phyloP scores from a whole-genome alignment of 1,140 invertebrate genomes.

The Carposina sasakii region DNA sequence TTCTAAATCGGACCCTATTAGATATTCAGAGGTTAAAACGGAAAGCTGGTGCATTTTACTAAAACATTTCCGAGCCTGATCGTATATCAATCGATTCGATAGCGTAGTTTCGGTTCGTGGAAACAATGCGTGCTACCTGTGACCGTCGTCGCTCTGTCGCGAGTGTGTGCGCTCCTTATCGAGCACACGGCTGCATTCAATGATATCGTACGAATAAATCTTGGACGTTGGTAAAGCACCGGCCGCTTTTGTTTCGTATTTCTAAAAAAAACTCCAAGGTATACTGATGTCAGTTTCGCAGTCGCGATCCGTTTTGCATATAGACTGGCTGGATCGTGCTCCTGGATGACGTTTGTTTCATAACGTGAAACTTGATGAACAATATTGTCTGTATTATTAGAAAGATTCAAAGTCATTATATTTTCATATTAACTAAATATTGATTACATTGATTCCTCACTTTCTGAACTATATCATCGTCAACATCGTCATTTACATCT shows the following conservation, averaged over 20 bases:
- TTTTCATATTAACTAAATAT: neutral
- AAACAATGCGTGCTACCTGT: slow-evolving; percentile 52
- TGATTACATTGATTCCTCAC: too few species aligned
- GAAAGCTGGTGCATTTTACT: slow-evolving; percentile 50
- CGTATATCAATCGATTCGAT: slow-evolving; percentile 64
- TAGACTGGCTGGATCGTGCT: too few species aligned
- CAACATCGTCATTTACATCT: too few species aligned
- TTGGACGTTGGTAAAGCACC: slow-evolving; percentile 40
- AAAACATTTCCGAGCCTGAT: slow-evolving; percentile 47
- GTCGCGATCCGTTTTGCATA: neutral
- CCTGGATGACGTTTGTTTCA: too few species aligned
- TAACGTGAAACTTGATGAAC: too few species aligned
- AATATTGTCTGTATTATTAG: neutral
- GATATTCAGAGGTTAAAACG: slow-evolving; percentile 61
- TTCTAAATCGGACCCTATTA: slow-evolving; percentile 63
- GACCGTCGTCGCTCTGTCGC: slow-evolving; percentile 47
- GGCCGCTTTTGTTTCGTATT: slow-evolving; percentile 35
- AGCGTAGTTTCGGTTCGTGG: slow-evolving; percentile 44
- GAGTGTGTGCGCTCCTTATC: slow-evolving; percentile 24
- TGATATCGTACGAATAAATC: slow-evolving; percentile 50
- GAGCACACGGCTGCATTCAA: slow-evolving; percentile 19
- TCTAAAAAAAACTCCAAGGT: slow-evolving; percentile 21
- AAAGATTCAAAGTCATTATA: neutral
- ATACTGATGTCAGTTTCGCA: neutral
- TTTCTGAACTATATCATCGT: too few species aligned